Evolutionary conservation across 2,113 vertebrate species (phyloP), one percentile per base, ranked within the genome.

Genomic region (Acrocephalus arundinaceus): DNA sequence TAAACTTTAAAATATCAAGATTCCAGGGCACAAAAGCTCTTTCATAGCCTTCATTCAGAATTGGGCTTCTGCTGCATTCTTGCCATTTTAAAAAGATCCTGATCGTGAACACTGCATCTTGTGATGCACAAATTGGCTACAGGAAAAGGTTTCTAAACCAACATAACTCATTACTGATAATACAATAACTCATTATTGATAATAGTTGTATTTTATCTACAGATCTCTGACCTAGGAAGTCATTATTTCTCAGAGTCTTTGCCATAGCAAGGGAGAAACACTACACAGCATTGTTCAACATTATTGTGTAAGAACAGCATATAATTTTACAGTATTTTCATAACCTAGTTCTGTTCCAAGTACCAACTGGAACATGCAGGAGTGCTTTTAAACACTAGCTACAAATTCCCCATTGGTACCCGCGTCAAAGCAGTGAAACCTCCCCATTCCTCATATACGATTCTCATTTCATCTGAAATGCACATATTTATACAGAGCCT

Each of bases 21-120:
- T 94, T 93, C 49, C 75, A 82, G 30, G 48, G 45, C 73, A 96
- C 86, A 94, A 93, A 90, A 90, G 76, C 39, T 92, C 85, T 88
- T 93, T 93, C 72, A 83, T 57, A 71, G 9, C 15, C 12, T 85
- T 77, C 16, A 43, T 93, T 90, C 52, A 78, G 58, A 75, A 62
- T 10, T 63, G 30, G 22, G 23, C 61, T 93, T 87, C 62, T 82
- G 25, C 46, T 90, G 78, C 71, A 66, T 93, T 96, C 85, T 91
- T 96, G 76, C 70, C 79, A 72, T 96, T 96, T 93, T 61, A 65
- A 83, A 92, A 75, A 84, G 55, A 86, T 52, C 68, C 35, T 81
- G 84, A 31, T 63, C 33, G 85, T 84, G 72, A 90, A 62, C 20
- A 18, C 17, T 55, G 62, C 43, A 46, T 96, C 94, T 96, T 92